Conservation (phyloP, 2,113 vertebrate genomes). For the Carassius auratus region DNA sequence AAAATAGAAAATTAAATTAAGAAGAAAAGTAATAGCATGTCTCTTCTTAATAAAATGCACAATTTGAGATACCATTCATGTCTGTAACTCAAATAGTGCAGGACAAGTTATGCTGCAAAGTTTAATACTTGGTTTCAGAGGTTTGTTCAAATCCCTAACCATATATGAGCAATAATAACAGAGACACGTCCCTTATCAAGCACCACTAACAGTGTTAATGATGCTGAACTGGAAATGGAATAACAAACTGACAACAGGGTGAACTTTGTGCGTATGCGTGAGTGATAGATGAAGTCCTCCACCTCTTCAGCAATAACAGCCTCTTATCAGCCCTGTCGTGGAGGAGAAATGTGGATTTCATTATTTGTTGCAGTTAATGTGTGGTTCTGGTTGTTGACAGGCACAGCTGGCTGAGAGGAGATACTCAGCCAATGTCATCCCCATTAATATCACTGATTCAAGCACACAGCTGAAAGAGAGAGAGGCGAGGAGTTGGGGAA, state of each 20-base stretch:
- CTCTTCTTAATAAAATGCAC: background rate
- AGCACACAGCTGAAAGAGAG: background rate
- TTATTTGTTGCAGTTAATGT: constrained; percentile 50
- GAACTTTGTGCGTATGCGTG: background rate
- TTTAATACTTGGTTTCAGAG: background rate
- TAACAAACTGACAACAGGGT: background rate
- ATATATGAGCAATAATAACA: constrained; percentile 4
- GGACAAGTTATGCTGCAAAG: constrained; percentile 1
- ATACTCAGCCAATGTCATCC: constrained; percentile 41
- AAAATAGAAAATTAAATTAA: background rate
- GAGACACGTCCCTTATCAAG: background rate
- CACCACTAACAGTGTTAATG: background rate
- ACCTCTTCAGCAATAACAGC: background rate
- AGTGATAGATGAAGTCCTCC: background rate
- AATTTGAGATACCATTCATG: constrained; percentile 14
- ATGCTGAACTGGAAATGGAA: background rate
- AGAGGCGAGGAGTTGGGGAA: constrained; percentile 1
- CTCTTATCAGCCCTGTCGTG: constrained; percentile 38
- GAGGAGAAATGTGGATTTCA: constrained; percentile 47
- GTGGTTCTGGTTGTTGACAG: constrained; percentile 36
- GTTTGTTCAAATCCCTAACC: background rate
- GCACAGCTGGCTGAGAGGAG: constrained; percentile 41
- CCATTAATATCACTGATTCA: constrained; percentile 46
- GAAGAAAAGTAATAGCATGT: background rate
- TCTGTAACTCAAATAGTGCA: background rate